phyloP scores from a whole-genome alignment of 2,797 vertebrate genomes.

The Eidolon dupreanum region DNA sequence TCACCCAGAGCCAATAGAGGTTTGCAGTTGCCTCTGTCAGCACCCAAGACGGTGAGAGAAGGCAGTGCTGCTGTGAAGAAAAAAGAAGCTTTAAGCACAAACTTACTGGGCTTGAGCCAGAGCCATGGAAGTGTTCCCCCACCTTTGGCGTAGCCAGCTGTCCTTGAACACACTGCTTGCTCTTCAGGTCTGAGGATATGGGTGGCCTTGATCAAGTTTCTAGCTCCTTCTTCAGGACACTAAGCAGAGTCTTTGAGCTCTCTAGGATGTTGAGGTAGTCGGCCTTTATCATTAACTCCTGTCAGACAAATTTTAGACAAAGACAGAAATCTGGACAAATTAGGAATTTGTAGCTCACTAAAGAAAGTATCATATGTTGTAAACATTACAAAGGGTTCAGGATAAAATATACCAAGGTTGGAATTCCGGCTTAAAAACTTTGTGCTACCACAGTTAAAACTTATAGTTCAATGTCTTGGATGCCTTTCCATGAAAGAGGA shows the following conservation, averaged over 20 bases:
- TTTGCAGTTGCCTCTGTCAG: neutral
- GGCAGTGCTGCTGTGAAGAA: neutral
- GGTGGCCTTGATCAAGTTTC: conserved; percentile 87
- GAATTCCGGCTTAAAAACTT: neutral
- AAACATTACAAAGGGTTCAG: neutral
- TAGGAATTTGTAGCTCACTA: neutral
- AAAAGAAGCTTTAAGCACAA: neutral
- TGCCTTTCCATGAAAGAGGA: neutral
- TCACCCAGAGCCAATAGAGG: neutral
- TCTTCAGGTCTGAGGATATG: conserved; percentile 73
- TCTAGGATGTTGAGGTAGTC: conserved; percentile 88
- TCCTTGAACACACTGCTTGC: neutral
- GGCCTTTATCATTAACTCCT: neutral
- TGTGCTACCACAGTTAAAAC: neutral
- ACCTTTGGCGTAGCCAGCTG: neutral
- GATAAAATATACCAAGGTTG: neutral
- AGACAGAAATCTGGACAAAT: neutral
- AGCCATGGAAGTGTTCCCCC: too few relatives aligned
- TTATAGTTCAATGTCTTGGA: neutral
- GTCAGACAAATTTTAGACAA: neutral
- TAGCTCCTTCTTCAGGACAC: conserved; percentile 88
- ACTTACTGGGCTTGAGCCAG: neutral
- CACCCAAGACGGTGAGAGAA: neutral
- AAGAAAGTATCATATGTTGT: neutral
- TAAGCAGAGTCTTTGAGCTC: conserved; percentile 91